Percentiles rank a stretch among this genome's conserved stretches.
These are phyloP conservation scores for Micrasema minimum DNA, from an alignment of 1,140 invertebrate species.

Conservation along the genomic window DNA sequence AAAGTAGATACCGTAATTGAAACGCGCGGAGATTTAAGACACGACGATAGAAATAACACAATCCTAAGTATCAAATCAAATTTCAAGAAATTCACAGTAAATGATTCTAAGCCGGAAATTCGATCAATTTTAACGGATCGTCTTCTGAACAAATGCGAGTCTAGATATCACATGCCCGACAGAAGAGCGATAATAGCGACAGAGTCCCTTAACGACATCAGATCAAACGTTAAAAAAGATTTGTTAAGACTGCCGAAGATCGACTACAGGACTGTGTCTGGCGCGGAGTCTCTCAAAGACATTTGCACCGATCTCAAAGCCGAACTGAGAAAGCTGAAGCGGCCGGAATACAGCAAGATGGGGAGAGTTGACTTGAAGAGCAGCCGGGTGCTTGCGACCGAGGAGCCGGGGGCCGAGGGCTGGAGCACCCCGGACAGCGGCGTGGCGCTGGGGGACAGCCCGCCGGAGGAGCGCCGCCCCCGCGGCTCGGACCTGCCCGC, in stretches of 20 bases:
- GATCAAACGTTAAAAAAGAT: constrained; percentile 8
- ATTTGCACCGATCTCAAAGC: constrained; percentile 32
- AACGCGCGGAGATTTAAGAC: constrained; percentile 44
- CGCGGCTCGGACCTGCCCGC: constrained; percentile 68
- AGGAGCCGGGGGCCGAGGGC: constrained; percentile 57
- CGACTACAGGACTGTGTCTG: constrained; percentile 9
- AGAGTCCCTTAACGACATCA: constrained; percentile 40
- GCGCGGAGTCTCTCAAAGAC: constrained; percentile 36
- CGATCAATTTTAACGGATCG: constrained; percentile 32
- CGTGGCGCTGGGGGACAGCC: constrained; percentile 58
- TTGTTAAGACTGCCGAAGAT: constrained; percentile 22
- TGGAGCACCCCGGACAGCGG: constrained; percentile 56
- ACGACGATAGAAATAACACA: constrained; percentile 31
- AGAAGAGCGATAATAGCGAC: constrained; percentile 21
- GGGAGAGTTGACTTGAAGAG: constrained; percentile 60
- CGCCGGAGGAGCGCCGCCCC: constrained; percentile 58
- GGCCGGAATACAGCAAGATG: constrained; percentile 20
- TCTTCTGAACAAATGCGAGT: constrained; percentile 16
- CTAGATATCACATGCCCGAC: constrained; percentile 15
- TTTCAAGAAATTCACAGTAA: constrained; percentile 23
- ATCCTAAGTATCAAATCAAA: constrained; percentile 14
- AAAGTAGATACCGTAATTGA: constrained; percentile 41
- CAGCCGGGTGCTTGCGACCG: constrained; percentile 60
- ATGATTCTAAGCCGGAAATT: constrained; percentile 19
- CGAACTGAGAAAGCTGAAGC: constrained; percentile 12